Base-by-base conservation (phyloP, 2,797 vertebrate genomes). In the Smutsia temminckii region DNA sequence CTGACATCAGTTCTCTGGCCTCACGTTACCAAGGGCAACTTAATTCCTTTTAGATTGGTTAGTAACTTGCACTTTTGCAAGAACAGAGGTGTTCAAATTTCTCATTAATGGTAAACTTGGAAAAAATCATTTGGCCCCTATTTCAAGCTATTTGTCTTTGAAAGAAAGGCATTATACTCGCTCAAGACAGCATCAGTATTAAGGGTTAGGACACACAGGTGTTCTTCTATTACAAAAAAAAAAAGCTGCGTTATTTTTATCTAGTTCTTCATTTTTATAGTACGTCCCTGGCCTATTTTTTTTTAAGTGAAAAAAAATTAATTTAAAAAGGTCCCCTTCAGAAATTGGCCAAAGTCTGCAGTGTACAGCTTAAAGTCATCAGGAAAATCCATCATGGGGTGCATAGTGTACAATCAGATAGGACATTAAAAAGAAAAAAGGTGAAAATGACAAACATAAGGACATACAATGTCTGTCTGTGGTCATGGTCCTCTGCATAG, bases 31-130 rank as follows among this genome's bases (percentile, higher is more conserved):
- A n/a, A 85, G 80, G 77, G 29, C 84, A 85, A 63, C 34, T 94
- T 66, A 64, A 91, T 93, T 95, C 85, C 51, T 96, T 96, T 94
- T 69, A 40, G 46, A 96, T 40, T 93, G 95, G 95, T 96, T 81
- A 57, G 66, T 91, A 77, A 78, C 77, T 72, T 72, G 59, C 63
- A 57, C 29, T 81, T 90, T 91, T 89, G 53, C 49, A 93, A 83
- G 77, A 96, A 95, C 81, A 95, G 95, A 93, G 17, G 79, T 1
- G 0, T 81, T 74, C 91, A 49, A 1, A 89, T 93, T 93, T 94
- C 66, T 81, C 64, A 59, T 74, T 32, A 5, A 18, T 21, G 68
- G 75, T 71, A 93, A 96, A 95, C 85, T 81, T 72, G 5, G 66
- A 6, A 32, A 37, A 81, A 71, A n/a, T 71, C 46, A 51, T 23